Evolutionary conservation across 1,140 invertebrate species (phyloP).

Genomic region (Drosophila cardini): DNA sequence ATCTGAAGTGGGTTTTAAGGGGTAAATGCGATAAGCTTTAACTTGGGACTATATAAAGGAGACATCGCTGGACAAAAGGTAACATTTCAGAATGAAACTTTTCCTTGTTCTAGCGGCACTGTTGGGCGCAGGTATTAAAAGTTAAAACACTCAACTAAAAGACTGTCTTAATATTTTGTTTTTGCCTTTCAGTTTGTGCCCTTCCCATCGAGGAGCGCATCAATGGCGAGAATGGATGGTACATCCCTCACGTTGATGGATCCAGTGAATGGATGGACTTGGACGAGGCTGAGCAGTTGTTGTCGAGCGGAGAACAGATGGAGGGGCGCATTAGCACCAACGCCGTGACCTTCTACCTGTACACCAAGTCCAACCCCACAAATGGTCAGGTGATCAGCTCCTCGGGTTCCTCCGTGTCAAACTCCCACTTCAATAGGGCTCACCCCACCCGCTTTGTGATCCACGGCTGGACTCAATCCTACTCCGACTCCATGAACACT

Average conservation of each 20-base stretch:
- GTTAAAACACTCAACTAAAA: neutral
- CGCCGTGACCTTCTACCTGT: conserved; percentile 65
- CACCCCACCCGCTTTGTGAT: conserved; percentile 69
- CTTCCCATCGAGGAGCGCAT: conserved; percentile 36
- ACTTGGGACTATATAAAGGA: conserved; percentile 8
- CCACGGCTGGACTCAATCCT: conserved; percentile 66
- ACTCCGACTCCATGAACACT: conserved; percentile 44
- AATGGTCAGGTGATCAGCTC: conserved; percentile 41
- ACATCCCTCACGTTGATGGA: conserved; percentile 47
- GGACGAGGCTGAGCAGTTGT: conserved; percentile 40
- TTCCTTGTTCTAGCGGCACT: conserved; percentile 15
- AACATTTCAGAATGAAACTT: conserved; percentile 15
- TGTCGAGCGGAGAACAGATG: neutral
- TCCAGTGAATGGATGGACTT: conserved; percentile 49
- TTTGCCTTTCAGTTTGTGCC: conserved; percentile 11
- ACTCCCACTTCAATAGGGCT: conserved; percentile 60
- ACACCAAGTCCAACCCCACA: conserved; percentile 52
- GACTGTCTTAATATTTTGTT: too few relatives aligned
- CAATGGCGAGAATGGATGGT: conserved; percentile 60
- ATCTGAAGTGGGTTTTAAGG: conserved; percentile 9
- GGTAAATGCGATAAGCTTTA: neutral
- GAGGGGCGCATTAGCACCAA: conserved; percentile 44
- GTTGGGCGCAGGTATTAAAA: conserved; percentile 17
- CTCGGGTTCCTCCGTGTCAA: conserved; percentile 31
- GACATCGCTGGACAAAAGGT: conserved; percentile 27